Base-by-base conservation (phyloP, 2,888 invertebrate genomes). In the Mellilla xanthometata region DNA sequence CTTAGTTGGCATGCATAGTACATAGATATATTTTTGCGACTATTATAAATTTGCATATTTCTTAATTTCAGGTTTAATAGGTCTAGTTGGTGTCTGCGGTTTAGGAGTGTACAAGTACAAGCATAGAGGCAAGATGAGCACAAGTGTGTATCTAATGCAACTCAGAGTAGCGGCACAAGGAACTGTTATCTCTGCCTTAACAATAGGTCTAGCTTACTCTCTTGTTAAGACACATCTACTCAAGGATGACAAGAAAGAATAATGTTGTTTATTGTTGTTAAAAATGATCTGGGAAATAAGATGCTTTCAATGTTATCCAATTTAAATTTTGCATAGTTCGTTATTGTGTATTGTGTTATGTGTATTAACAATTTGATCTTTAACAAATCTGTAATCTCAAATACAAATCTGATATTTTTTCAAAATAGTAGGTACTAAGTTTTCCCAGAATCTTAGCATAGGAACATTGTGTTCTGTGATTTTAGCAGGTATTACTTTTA, bases 141-240 rank as follows among this genome's bases (percentile, higher is more conserved):
- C 95, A 1, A 96, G 96, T 56, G 93, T 96, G 1, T 97, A 93
- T 81, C 91, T 93, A 56, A 95, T 97, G 94, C 96, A 96, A 65
- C 90, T 96, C 10, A 91, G 97, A 81, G 96, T 97, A 4, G 94
- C 93, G 0, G 96, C 97, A 0, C 97, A 97, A 75, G 94, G 96
- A 12, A 93, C 95, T 2, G 95, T 96, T 0, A 94, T 97, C 4
- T 93, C 93, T 3, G 93, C 94, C 3, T 88, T 97, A 39, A 94
- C 94, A 0, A 51, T 94, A 35, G 96, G 96, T 29, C 82, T 96
- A 41, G 88, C 89, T 0, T 95, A 94, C 64, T 90, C 91, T n/a
- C 91, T 96, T 90, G 83, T 90, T 2, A 91, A 88, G 39, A 91
- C 93, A 32, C 81, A 81, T 65, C 26, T 89, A 53, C 65, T 86